These are phyloP conservation scores for Hirtodrosophila duncani DNA, from an alignment of 2,888 invertebrate species.

Conservation along the genomic window DNA sequence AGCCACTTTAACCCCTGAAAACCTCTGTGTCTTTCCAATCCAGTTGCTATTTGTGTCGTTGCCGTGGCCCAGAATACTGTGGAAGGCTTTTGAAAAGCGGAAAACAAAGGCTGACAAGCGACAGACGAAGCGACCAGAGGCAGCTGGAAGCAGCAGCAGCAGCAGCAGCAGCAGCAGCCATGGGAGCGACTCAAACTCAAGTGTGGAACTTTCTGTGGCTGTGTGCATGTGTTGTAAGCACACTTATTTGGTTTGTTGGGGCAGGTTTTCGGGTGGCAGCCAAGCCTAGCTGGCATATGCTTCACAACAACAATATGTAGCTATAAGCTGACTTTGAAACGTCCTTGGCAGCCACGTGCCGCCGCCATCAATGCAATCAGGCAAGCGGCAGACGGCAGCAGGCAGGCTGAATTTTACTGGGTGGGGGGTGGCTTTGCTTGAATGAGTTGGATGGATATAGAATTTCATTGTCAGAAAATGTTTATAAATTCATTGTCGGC, in stretches of 20 bases:
- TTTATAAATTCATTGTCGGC: conserved; percentile 24
- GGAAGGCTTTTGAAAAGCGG: conserved; percentile 12
- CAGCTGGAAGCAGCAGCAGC: too few relatives aligned
- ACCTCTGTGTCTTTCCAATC: conserved; percentile 42
- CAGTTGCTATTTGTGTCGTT: conserved; percentile 31
- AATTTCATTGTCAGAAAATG: conserved; percentile 51
- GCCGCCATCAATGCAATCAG: conserved; percentile 31
- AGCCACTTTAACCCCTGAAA: not conserved
- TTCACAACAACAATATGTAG: too few relatives aligned
- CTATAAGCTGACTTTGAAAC: conserved; percentile 56
- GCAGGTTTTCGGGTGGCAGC: conserved; percentile 39
- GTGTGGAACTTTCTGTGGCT: not conserved
- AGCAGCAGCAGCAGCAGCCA: too few relatives aligned
- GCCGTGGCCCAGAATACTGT: conserved; percentile 12
- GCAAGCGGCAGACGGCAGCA: conserved; percentile 7
- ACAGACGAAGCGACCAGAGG: too few relatives aligned
- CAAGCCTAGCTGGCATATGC: conserved; percentile 29
- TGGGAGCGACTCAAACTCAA: too few relatives aligned
- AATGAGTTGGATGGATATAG: conserved; percentile 19
- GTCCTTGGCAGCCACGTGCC: conserved; percentile 65
- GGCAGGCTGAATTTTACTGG: not conserved
- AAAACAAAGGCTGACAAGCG: conserved; percentile 19
- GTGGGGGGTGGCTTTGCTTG: conserved; percentile 6
- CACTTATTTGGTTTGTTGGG: conserved; percentile 31
- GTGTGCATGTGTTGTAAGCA: too few relatives aligned